A percentile compares a stretch with the other conserved stretches of the same genome.
Evolutionary conservation across 2,113 vertebrate genomes (phyloP).

Genomic region (Dinomys branickii): DNA sequence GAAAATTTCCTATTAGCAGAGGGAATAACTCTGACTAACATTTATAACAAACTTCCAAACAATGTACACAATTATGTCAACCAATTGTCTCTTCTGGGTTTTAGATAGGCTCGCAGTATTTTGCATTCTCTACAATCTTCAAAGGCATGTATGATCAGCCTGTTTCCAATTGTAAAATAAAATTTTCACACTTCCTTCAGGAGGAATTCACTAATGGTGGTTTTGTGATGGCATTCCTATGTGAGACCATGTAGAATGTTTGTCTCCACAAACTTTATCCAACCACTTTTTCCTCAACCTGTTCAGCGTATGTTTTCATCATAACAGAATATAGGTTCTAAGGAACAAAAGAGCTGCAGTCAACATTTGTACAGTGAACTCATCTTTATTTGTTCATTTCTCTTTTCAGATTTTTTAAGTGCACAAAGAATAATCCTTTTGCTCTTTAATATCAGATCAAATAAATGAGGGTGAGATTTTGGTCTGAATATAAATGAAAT

Average conservation of each 20-base stretch:
- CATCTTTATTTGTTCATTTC: slow-evolving; percentile 19
- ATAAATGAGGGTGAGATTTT: not conserved
- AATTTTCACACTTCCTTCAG: slow-evolving; percentile 9
- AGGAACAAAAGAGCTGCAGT: not conserved
- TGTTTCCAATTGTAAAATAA: slow-evolving; percentile 43
- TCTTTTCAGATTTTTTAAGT: slow-evolving; percentile 20
- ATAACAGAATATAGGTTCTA: slow-evolving; percentile 1
- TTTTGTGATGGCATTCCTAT: slow-evolving; percentile 1
- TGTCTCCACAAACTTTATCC: slow-evolving; percentile 1
- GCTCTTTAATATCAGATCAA: not conserved
- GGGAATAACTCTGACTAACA: slow-evolving; percentile 31
- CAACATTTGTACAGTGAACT: not conserved
- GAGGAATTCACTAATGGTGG: not conserved
- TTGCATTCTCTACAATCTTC: slow-evolving; percentile 24
- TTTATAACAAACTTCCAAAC: slow-evolving; percentile 45
- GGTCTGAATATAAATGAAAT: slow-evolving; percentile 12
- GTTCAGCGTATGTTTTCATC: not conserved
- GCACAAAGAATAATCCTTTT: slow-evolving; percentile 23
- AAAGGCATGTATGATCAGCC: not conserved
- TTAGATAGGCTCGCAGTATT: slow-evolving; percentile 41
- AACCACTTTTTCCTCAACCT: slow-evolving; percentile 1
- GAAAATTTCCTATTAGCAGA: slow-evolving; percentile 50
- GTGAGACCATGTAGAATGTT: slow-evolving; percentile 4
- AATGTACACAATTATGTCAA: slow-evolving; percentile 72
- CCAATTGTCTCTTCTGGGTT: slow-evolving; percentile 55